Evolutionary conservation across 2,888 invertebrate genomes (phyloP), one percentile per base, ranked within the genome.

Genomic region (Himalopsyche anomala): DNA sequence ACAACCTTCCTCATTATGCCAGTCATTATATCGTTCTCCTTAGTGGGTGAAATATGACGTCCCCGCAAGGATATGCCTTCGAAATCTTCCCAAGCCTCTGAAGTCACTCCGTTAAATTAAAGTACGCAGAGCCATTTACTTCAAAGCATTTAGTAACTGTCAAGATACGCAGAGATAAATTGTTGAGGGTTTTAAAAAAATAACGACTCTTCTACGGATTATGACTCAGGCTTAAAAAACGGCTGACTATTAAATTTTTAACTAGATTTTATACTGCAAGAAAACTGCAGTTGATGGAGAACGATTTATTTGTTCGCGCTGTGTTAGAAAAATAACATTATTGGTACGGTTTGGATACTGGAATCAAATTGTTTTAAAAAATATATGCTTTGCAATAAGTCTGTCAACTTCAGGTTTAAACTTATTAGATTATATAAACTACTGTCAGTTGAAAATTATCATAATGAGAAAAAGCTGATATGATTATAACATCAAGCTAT

Each of bases 1-100:
- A 85, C 84, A 86, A 86, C 84, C 84, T 86, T 69, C 86, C 69
- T 84, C 86, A 85, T 87, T 85, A 87, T 87, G 87, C 85, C 85
- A 74, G 86, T 87, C 87, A 85, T 87, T 87, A 87, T 69, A 86
- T 84, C 83, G 69, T 45, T 36, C 80, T 62, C 54, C 56, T 38
- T 81, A 19, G 45, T 36, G 45, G 45, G 81, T 81, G 81, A 81
- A 81, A 42, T 81, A 81, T 81, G 81, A 81, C 54, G 81, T 54
- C 81, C 28, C 51, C 54, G 19, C 40, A 81, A 81, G 81, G 42
- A 81, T 42, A 81, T 36, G 15, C 42, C 15, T 17, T 19, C 82
- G 56, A 82, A 82, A 51, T 55, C 40, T 82, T 36, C 9, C 81
- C 51, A 54, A 51, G 15, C 51, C 15, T 15, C 15, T 45, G 54